Conservation (phyloP, 2,797 vertebrate genomes). For the Thaleichthys pacificus region DNA sequence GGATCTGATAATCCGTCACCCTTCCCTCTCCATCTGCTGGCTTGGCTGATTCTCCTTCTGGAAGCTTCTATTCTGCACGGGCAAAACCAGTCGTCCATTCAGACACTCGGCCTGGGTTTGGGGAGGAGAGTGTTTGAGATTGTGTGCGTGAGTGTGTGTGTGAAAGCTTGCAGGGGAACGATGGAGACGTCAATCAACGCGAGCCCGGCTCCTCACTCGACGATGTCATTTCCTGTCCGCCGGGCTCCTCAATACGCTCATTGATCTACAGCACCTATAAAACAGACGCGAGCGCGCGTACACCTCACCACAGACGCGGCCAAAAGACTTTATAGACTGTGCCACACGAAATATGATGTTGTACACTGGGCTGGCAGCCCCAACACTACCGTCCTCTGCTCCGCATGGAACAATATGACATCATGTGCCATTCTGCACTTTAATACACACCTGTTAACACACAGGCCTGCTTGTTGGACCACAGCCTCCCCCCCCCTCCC, state of each 20-base stretch:
- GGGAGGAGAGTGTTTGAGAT: neutral
- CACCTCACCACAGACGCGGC: constrained; percentile 40
- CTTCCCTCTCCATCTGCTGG: constrained; percentile 65
- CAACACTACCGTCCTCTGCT: constrained; percentile 43
- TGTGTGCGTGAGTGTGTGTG: too few species aligned
- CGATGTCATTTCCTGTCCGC: constrained; percentile 51
- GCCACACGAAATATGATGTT: constrained; percentile 61
- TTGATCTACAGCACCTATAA: constrained; percentile 61
- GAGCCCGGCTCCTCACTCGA: constrained; percentile 28
- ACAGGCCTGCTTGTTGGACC: constrained; percentile 54
- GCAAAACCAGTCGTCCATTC: constrained; percentile 62
- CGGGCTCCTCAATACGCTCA: constrained; percentile 56
- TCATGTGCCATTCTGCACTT: constrained; percentile 62
- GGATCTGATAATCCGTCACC: constrained; percentile 71
- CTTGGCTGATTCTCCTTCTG: constrained; percentile 40
- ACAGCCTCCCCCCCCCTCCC: constrained; percentile 31
- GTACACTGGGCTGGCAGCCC: constrained; percentile 50
- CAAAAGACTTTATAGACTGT: constrained; percentile 59
- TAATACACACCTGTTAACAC: constrained; percentile 70
- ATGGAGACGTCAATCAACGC: constrained; percentile 40
- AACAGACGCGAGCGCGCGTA: constrained; percentile 23
- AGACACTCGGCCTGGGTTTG: constrained; percentile 41
- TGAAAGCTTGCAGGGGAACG: neutral
- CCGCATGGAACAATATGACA: constrained; percentile 67
- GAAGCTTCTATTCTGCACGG: constrained; percentile 60